phyloP scores from a whole-genome alignment of 2,888 invertebrate genomes.

The Drosophila testacea region DNA sequence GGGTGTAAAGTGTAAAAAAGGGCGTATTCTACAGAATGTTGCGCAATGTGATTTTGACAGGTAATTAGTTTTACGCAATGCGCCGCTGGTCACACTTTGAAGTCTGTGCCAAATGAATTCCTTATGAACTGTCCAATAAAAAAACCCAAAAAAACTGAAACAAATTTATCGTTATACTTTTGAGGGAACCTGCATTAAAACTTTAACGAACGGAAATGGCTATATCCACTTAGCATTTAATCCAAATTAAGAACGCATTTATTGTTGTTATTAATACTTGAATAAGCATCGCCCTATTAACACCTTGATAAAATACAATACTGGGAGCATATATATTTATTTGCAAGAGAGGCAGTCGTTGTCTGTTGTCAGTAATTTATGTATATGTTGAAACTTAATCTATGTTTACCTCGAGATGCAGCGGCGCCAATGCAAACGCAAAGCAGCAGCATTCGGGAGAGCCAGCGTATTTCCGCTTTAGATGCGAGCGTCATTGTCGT shows the following conservation, averaged over 20 bases:
- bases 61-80: slow-evolving; percentile 69
- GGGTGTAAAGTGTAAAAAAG: slow-evolving; percentile 1
- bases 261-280: no score
- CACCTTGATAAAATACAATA: background rate
- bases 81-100: slow-evolving; percentile 61
- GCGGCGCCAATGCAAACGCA: slow-evolving; percentile 75
- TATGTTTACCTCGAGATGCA: slow-evolving; percentile 70
- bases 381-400: slow-evolving; percentile 48
- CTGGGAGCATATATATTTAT: background rate
- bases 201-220: background rate
- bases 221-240: no score
- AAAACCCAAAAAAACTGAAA: background rate
- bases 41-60: slow-evolving; percentile 68
- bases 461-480: slow-evolving; percentile 59
- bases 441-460: slow-evolving; percentile 63
- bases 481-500: slow-evolving; percentile 60
- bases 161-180: background rate
- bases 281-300: no score
- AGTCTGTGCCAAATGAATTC: slow-evolving; percentile 23
- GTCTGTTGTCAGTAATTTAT: slow-evolving; percentile 18
- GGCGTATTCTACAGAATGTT: slow-evolving; percentile 35
- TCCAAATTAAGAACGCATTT: no score
- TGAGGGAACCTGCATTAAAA: background rate
- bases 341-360: background rate
- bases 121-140: background rate